These are phyloP conservation scores for Taphrorychus bicolor DNA, from an alignment of 2,888 invertebrate species.

Conservation along the genomic window DNA sequence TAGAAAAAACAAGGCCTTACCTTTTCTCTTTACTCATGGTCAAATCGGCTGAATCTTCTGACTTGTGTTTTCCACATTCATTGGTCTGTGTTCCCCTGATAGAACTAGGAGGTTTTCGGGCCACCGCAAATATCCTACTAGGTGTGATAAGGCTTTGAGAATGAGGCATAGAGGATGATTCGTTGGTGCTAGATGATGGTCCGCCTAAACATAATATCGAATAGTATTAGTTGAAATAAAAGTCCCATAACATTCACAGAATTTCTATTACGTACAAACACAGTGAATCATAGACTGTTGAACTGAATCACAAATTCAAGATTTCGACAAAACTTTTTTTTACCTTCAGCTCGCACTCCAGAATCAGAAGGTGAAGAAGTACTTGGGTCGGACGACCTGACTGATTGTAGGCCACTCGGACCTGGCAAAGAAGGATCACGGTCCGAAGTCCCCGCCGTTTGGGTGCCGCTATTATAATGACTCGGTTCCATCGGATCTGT, in stretches of 20 bases:
- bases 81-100: constrained; percentile 48
- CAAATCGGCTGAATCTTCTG: constrained; percentile 22
- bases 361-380: neutral
- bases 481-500: constrained; percentile 73
- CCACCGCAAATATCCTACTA: constrained; percentile 48
- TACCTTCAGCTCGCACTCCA: neutral
- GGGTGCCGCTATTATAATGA: constrained; percentile 53
- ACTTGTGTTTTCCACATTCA: constrained; percentile 50
- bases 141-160: constrained; percentile 47
- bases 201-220: too few relatives aligned
- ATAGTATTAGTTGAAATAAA: too few relatives aligned
- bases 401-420: constrained; percentile 32
- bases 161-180: constrained; percentile 19
- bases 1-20: neutral
- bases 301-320: neutral
- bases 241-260: too few relatives aligned
- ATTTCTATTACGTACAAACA: too few relatives aligned
- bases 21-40: constrained; percentile 37
- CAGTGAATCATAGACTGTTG: too few relatives aligned
- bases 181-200: neutral
- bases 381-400: neutral
- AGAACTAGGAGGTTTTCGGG: constrained; percentile 44
- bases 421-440: constrained; percentile 26
- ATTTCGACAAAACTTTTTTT: neutral
- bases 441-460: constrained; percentile 56